These are phyloP conservation scores for Carassius gibelio DNA, from an alignment of 2,113 vertebrate genomes.

Conservation along the genomic window DNA sequence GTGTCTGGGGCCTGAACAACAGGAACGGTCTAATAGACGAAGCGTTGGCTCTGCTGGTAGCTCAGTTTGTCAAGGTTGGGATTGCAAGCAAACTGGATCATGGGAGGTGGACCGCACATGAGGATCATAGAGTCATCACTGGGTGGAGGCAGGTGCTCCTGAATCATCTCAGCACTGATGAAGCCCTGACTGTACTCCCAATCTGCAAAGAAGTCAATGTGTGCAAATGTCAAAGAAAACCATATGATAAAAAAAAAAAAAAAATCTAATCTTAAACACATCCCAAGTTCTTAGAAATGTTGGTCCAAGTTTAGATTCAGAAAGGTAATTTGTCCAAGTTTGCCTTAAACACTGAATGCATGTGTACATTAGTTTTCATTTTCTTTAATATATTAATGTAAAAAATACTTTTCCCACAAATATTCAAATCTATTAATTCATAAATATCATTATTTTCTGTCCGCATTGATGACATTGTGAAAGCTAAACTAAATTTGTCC, in stretches of 20 bases:
- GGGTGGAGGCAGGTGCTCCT: constrained; percentile 73
- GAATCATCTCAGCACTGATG: constrained; percentile 75
- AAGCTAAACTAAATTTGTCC: neutral
- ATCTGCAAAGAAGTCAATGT: constrained; percentile 55
- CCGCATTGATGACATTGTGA: neutral
- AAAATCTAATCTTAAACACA: neutral
- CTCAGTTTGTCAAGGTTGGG: constrained; percentile 77
- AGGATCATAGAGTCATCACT: constrained; percentile 72
- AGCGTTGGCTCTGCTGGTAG: constrained; percentile 73
- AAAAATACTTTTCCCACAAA: neutral
- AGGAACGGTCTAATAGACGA: constrained; percentile 64
- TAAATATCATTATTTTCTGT: neutral
- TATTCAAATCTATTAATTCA: neutral
- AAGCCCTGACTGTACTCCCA: constrained; percentile 78
- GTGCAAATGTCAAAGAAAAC: neutral
- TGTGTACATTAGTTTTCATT: neutral
- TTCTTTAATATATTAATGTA: neutral
- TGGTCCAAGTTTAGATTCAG: neutral
- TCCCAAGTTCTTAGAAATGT: neutral
- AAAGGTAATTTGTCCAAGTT: neutral
- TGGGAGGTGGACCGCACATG: constrained; percentile 77
- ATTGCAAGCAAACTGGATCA: constrained; percentile 78
- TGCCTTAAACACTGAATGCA: neutral
- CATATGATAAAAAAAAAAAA: neutral
- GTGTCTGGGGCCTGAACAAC: neutral